These are phyloP conservation scores for Bergia sp. DNA, from an alignment of 92 coral and sea anemone species.

Conservation along the genomic window DNA sequence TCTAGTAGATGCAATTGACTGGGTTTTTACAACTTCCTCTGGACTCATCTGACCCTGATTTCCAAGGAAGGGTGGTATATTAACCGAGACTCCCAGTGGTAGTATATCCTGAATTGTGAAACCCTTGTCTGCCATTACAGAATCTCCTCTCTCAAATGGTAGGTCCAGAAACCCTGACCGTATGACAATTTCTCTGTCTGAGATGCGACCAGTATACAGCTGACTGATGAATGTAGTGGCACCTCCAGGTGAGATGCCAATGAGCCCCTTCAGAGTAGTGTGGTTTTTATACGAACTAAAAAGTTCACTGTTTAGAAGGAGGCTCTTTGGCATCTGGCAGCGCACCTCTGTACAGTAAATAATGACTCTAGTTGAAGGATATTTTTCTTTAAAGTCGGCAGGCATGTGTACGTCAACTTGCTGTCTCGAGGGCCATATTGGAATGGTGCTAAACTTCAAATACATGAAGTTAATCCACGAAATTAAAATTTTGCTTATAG, in stretches of 20 bases:
- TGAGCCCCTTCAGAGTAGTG: not conserved
- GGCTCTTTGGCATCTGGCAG: not conserved
- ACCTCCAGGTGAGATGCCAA: not conserved
- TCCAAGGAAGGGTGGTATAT: constrained; percentile 20
- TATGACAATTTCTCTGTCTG: constrained; percentile 7
- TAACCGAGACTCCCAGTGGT: not conserved
- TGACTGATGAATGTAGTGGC: not conserved
- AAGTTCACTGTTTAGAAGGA: not conserved
- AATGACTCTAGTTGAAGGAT: not conserved
- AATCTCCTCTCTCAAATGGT: not conserved
- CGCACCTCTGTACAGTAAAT: not conserved
- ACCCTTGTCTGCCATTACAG: constrained; percentile 17
- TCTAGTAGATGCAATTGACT: not conserved
- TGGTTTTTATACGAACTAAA: not conserved
- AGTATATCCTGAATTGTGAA: not conserved
- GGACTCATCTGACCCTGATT: constrained; percentile 16
- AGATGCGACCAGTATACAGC: constrained; percentile 7
- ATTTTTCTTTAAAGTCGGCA: not conserved
- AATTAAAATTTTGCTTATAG: constrained; percentile 51
- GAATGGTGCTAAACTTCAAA: constrained; percentile 19
- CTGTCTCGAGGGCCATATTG: not conserved
- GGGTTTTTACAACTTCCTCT: constrained; percentile 16
- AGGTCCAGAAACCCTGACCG: not conserved
- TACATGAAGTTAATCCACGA: constrained; percentile 55
- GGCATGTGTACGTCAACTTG: not conserved